Evolutionary conservation across 2,888 invertebrate species (phyloP).

Genomic region (Cataglyphis livida): DNA sequence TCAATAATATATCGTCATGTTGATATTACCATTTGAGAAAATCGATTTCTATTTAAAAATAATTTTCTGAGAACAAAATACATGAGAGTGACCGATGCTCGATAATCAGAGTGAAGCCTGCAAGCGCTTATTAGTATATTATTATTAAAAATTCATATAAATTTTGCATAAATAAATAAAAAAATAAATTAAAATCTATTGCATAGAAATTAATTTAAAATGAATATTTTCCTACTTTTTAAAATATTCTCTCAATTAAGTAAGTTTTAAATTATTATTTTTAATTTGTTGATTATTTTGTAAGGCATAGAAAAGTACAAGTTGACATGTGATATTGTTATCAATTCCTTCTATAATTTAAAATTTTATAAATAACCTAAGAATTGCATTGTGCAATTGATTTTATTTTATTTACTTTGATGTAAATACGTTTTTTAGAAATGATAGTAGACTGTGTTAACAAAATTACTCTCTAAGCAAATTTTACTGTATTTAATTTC

Average conservation of each 20-base stretch:
- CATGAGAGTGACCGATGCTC: neutral
- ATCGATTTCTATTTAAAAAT: neutral
- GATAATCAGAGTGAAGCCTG: neutral
- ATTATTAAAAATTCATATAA: neutral
- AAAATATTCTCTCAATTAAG: neutral
- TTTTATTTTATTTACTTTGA: neutral
- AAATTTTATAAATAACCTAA: neutral
- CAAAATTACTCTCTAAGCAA: neutral
- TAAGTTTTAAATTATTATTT: neutral
- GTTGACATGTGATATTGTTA: neutral
- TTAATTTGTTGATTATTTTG: neutral
- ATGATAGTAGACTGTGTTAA: neutral
- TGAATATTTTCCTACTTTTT: neutral
- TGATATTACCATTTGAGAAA: too few relatives aligned
- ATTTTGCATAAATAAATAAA: neutral
- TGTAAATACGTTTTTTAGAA: neutral
- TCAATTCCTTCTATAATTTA: neutral
- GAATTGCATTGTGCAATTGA: neutral
- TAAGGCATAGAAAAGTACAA: neutral
- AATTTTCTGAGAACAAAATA: neutral
- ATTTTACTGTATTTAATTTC: slow-evolving; percentile 20
- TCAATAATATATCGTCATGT: too few relatives aligned
- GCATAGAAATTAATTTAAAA: neutral
- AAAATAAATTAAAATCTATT: neutral
- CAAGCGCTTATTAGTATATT: neutral